Evolutionary conservation across 2,797 vertebrate species (phyloP), one percentile per base, ranked within the genome.

Genomic region (Rhynchotus rufescens): DNA sequence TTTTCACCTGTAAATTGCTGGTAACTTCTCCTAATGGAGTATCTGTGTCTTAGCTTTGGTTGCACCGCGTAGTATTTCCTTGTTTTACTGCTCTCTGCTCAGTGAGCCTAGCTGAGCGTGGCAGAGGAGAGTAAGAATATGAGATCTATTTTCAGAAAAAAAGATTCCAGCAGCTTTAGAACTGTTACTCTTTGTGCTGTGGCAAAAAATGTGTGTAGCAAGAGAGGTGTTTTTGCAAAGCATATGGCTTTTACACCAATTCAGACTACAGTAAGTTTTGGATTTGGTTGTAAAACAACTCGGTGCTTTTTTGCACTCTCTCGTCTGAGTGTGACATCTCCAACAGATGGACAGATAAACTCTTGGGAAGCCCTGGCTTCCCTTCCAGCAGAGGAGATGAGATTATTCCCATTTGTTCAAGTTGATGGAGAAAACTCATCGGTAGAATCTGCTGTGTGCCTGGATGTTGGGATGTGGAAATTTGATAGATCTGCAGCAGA

Each of bases 261-360:
- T 88, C 72, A 80, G 76, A 47, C 64, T 85, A 17, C 79, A 74
- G 78, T 44, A 32, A 56, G 49, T 75, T 89, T 94, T 68, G 60
- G 87, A 84, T 85, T 74, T 67, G 54, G 71, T 71, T 81, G 79
- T 88, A 81, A 95, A 94, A 86, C 73, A 60, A 78, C 38, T 36
- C 87, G 30, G 23, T 91, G 84, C 54, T 92, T 92, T 56, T 93
- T 79, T 96, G 90, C 79, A 79, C 84, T 93, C 86, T 56, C 51
- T 79, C 89, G 80, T 86, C 76, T 60, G 86, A 51, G 68, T 92
- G 76, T 92, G 81, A 91, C 64, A 42, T 84, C 79, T 83, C 69
- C 84, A 86, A 23, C 93, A 94, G 89, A 94, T 74, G 90, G 95
- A 89, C 78, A 94, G 66, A 71, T 86, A 89, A 93, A 90, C 73